phyloP scores from a whole-genome alignment of 2,797 vertebrate genomes.

The Acanthurus lineatus region DNA sequence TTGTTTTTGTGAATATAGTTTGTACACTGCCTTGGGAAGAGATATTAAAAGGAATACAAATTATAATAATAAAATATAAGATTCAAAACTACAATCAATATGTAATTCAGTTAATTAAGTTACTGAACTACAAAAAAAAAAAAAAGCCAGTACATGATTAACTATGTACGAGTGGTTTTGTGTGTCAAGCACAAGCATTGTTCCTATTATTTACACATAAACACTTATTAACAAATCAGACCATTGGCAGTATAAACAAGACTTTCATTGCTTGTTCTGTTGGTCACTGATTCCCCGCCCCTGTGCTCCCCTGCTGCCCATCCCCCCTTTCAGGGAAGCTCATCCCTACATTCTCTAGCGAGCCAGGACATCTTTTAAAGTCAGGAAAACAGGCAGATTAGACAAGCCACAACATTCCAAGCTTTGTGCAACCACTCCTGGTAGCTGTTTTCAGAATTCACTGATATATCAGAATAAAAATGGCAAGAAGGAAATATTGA shows the following conservation, averaged over 20 bases:
- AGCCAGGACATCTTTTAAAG: conserved; percentile 72
- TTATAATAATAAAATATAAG: too few species aligned
- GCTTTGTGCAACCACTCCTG: conserved; percentile 29
- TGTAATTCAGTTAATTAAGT: too few species aligned
- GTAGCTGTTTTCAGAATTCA: conserved; percentile 48
- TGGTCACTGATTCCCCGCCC: conserved; percentile 67
- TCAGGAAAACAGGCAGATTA: conserved; percentile 60
- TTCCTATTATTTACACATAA: conserved; percentile 17
- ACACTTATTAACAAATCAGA: conserved; percentile 28
- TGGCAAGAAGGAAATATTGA: conserved; percentile 15
- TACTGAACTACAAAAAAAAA: too few species aligned
- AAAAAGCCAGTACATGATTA: neutral
- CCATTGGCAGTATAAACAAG: conserved; percentile 64
- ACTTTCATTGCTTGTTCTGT: conserved; percentile 70
- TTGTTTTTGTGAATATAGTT: too few species aligned
- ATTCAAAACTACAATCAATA: too few species aligned
- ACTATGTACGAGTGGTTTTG: neutral
- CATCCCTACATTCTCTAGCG: conserved; percentile 72
- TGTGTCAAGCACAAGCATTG: neutral
- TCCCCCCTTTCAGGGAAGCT: conserved; percentile 59
- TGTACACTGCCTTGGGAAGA: too few species aligned
- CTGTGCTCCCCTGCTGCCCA: conserved; percentile 52
- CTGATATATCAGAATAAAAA: conserved; percentile 17
- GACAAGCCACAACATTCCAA: conserved; percentile 44
- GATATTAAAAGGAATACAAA: too few species aligned